Evolutionary conservation across 2,888 invertebrate genomes (phyloP), one percentile per base, ranked within the genome.

Genomic region (Caenorhabditis virilis): DNA sequence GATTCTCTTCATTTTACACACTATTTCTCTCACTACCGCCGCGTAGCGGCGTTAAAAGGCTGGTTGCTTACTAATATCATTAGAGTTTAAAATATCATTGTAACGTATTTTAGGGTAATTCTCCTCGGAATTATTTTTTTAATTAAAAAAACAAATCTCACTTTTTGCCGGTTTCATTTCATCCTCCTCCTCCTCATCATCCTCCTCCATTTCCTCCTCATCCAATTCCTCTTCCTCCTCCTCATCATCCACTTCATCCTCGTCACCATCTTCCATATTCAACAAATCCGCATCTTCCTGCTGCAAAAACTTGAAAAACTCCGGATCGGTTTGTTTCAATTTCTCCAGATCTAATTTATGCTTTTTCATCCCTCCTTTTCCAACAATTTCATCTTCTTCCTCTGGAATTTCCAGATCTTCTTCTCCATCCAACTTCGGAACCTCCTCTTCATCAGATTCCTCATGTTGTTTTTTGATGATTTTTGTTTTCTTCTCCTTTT

Each of bases 241-340:
- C 3, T 62, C 74, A 5, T 72, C 73, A 5, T 70, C 74, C 3
- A 61, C 68, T 4, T 69, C 70, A 11, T 71, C 74, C 9, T 46
- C 69, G n/a, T 74, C 77, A 22, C 51, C 56, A 6, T 69, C 72
- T 4, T 72, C 69, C 56, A 76, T 71, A 20, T 80, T 72, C 50
- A 80, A 68, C 35, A 81, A 64, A 72, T 80, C 81, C 7, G 78
- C 71, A 23, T 81, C 81, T 54, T 81, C 72, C 25, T 74, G 64
- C 61, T 79, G 69, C 41, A 81, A 56, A 42, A 78, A 80, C 46
- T 80, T 73, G 69, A 66, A 74, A 41, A 80, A 78, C 47, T 80
- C 79, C 7, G 80, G 80, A 51, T 74, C 72, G 23, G 52, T 50
- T 35, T 68, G 41, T 38, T 69, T 65, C 46, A 74, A 53, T 59